Evolutionary conservation across 2,888 invertebrate species (phyloP), one percentile per base, ranked within the genome.

Genomic region (Camptogramma bilineatum): DNA sequence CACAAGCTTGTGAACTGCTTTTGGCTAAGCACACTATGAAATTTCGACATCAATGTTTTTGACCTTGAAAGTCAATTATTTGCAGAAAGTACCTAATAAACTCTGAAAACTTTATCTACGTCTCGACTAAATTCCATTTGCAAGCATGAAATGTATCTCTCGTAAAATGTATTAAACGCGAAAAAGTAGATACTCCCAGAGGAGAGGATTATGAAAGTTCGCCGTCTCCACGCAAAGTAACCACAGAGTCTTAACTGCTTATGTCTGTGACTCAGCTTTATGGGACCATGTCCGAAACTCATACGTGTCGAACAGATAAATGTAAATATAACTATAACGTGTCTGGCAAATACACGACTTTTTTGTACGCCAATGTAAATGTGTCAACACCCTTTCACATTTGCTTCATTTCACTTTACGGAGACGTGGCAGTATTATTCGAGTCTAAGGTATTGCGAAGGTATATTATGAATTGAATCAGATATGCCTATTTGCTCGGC

Each of bases 401-500:
- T 54, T 54, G 21, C 44, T 56, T 47, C 56, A 39, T 39, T 60
- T 60, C 17, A 47, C 34, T 44, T 46, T 39, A 46, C 48, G 28
- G 39, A 48, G 28, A 53, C 10, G 47, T 51, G 51, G 52, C 50
- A 44, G 57, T 61, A 60, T 52, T 58, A 53, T 52, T 65, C 42
- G 46, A 57, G 48, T 65, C 28, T 55, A 67, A 56, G 51, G 62
- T 65, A 59, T 64, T 56, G 52, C 53, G 57, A 13, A 39, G 13
- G 34, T 70, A 46, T 48, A 44, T n/a, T n/a, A n/a, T 5, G 18
- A 54, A 52, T 55, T 31, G 48, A 39, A 44, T 62, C 52, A 56
- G 64, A 63, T 64, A 62, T 56, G 61, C 53, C 50, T 80, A 72
- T 80, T 81, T 79, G 76, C 73, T 70, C 74, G 76, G 73, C 72